A percentile compares a stretch with the other conserved stretches of the same genome.
Conservation (phyloP, 2,113 vertebrate species). For the Chrysemys picta region DNA sequence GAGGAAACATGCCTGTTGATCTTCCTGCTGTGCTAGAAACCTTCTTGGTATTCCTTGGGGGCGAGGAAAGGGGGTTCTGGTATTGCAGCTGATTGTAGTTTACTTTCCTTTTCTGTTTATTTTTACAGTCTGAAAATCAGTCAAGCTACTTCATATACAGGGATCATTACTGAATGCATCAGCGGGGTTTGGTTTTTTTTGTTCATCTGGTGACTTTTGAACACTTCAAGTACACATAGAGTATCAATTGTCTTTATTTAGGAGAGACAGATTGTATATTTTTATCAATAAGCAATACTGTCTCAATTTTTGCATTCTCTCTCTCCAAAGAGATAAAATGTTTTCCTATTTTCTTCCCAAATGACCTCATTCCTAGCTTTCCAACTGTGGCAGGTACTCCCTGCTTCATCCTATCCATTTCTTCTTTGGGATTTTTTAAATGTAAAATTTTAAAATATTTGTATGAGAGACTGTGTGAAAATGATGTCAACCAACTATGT, state of each 20-base stretch:
- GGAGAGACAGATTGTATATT: neutral
- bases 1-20: neutral
- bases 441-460: constrained; percentile 71
- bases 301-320: neutral
- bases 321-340: constrained; percentile 20
- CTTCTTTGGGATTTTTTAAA: constrained; percentile 47
- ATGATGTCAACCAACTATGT: constrained; percentile 50
- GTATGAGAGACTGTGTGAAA: constrained; percentile 40
- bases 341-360: neutral
- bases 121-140: neutral
- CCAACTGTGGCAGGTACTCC: constrained; percentile 4
- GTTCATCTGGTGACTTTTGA: constrained; percentile 1
- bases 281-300: neutral
- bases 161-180: neutral
- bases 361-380: neutral
- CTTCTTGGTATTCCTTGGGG: neutral
- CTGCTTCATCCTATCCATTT: constrained; percentile 40
- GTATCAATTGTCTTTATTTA: neutral
- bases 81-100: neutral
- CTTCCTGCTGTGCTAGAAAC: neutral
- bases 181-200: neutral
- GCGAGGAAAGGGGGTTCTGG: neutral
- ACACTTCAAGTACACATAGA: neutral
- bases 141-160: neutral
- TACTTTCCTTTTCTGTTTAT: neutral